phyloP scores from a whole-genome alignment of 2,797 vertebrate genomes.

The Vespertilio murinus region DNA sequence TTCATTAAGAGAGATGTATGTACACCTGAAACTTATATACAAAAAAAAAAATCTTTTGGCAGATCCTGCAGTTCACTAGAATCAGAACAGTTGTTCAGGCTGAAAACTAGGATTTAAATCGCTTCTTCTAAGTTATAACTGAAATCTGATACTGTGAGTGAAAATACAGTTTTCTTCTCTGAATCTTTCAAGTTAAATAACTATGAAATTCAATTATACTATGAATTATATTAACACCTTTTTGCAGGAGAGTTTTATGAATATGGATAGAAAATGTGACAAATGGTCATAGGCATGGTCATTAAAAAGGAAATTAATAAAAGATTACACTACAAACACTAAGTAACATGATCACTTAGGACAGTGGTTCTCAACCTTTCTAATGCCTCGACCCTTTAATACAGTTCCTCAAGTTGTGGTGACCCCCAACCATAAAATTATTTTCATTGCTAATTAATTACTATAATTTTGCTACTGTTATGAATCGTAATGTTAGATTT shows the following conservation, averaged over 20 bases:
- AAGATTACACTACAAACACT: not conserved
- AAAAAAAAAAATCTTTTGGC: not conserved
- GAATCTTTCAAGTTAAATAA: not conserved
- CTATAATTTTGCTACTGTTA: too few relatives aligned
- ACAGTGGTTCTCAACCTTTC: too few relatives aligned
- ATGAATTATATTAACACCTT: conserved; percentile 23
- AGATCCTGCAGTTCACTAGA: not conserved
- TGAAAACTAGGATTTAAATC: conserved; percentile 15
- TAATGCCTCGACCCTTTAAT: too few relatives aligned
- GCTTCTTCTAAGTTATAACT: not conserved
- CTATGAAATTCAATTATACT: conserved; percentile 11
- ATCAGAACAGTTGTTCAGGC: not conserved
- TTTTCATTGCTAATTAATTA: too few relatives aligned
- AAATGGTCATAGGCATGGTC: not conserved
- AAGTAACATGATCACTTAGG: not conserved
- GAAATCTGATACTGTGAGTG: not conserved
- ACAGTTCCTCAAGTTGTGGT: too few relatives aligned
- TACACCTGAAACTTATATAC: not conserved
- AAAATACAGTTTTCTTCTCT: conserved; percentile 13
- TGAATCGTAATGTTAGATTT: too few relatives aligned
- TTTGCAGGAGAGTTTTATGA: not conserved
- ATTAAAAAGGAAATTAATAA: conserved; percentile 25
- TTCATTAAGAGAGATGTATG: conserved; percentile 77
- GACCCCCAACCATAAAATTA: too few relatives aligned
- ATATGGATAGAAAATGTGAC: not conserved